Evolutionary conservation across 2,797 vertebrate genomes (phyloP).

Genomic region (Bradypus variegatus): DNA sequence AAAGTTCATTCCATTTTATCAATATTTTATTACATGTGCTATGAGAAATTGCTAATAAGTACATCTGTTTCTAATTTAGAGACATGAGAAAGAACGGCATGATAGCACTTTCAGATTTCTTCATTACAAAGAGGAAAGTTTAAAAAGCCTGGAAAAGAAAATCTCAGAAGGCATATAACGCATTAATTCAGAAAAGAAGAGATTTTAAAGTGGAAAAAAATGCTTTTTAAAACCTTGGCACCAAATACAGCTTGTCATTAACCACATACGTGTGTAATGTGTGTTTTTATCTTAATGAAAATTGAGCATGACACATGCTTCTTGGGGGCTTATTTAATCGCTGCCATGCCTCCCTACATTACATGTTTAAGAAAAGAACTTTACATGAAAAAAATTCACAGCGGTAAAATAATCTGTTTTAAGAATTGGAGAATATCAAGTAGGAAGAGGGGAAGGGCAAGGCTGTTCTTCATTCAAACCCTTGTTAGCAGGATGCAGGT

Average conservation of each 20-base stretch:
- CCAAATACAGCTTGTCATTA: constrained; percentile 55
- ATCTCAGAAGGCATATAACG: background rate
- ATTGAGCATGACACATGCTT: rapidly evolving
- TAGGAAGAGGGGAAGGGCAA: background rate
- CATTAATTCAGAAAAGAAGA: background rate
- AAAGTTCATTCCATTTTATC: background rate
- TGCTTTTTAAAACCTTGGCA: background rate
- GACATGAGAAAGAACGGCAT: constrained; percentile 23
- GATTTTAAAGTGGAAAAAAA: background rate
- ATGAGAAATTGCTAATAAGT: background rate
- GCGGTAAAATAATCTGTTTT: background rate
- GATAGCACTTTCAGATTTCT: constrained; percentile 63
- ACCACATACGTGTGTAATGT: background rate
- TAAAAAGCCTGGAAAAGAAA: background rate
- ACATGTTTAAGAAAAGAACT: background rate
- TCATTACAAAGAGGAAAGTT: background rate
- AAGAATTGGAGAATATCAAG: background rate
- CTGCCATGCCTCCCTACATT: too few relatives aligned
- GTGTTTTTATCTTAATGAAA: background rate
- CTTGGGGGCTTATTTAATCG: rapidly evolving
- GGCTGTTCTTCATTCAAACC: background rate
- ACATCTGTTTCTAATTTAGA: constrained; percentile 31
- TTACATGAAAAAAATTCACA: rapidly evolving
- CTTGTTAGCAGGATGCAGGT: background rate
- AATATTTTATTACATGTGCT: background rate